A percentile compares a stretch with the other conserved stretches of the same genome.
Evolutionary conservation across 2,888 invertebrate species (phyloP).

Genomic region (Erebia epiphron): DNA sequence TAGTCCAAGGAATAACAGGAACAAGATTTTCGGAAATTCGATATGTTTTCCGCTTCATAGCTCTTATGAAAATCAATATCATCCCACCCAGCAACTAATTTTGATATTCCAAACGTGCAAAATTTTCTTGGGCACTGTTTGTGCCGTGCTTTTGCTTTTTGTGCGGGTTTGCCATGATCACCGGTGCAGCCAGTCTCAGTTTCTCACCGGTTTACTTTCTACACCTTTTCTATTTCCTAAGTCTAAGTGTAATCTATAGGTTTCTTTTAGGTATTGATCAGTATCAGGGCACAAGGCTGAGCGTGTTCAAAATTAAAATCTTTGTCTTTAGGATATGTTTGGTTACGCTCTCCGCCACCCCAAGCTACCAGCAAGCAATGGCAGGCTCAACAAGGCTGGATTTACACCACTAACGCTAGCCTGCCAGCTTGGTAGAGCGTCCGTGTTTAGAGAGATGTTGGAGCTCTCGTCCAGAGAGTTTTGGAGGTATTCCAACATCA

Average conservation of each 20-base stretch:
- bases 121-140: no score
- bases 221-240: no score
- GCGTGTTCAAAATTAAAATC: not conserved
- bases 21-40: not conserved
- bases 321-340: slow-evolving; percentile 93
- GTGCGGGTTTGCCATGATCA: no score
- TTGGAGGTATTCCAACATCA: slow-evolving; percentile 99
- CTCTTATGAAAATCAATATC: no score
- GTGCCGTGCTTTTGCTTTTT: no score
- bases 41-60: no score
- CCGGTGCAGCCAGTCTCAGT: no score
- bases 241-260: no score
- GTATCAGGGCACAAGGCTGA: not conserved
- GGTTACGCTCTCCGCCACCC: slow-evolving; percentile 98
- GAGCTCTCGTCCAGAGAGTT: slow-evolving; percentile 97
- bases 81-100: not conserved
- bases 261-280: no score
- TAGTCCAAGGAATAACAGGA: no score
- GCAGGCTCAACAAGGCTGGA: slow-evolving; percentile 93
- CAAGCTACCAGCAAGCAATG: slow-evolving; percentile 95
- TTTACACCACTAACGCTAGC: slow-evolving; percentile 98
- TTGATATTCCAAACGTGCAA: not conserved
- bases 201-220: no score
- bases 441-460: slow-evolving; percentile 98
- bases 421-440: slow-evolving; percentile 97